phyloP scores from a whole-genome alignment of 2,797 vertebrate genomes.

The Psittacula echo region DNA sequence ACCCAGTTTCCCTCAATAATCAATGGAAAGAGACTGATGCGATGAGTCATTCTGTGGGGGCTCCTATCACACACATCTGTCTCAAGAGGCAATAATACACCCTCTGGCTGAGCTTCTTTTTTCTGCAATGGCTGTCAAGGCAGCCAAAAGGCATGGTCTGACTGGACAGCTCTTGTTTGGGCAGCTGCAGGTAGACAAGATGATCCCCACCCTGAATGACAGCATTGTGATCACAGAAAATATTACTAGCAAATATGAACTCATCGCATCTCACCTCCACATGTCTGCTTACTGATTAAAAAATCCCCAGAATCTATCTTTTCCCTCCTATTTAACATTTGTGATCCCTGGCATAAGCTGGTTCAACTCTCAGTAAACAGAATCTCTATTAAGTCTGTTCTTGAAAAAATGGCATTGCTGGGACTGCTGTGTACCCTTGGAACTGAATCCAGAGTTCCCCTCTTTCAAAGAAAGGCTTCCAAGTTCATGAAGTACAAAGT shows the following conservation, averaged over 20 bases:
- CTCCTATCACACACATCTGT: not conserved
- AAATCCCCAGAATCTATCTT: not conserved
- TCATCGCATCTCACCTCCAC: not conserved
- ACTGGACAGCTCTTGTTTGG: constrained; percentile 12
- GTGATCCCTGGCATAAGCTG: not conserved
- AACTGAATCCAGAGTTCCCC: not conserved
- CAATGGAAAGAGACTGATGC: not conserved
- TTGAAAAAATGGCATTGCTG: not conserved
- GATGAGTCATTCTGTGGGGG: not conserved
- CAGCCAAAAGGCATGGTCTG: not conserved
- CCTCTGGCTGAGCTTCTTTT: not conserved
- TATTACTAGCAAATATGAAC: not conserved
- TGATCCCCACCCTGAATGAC: constrained; percentile 1
- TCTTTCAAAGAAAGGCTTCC: not conserved
- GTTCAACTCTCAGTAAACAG: not conserved
- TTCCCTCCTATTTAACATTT: not conserved
- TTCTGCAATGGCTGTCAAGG: not conserved
- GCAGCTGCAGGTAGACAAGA: constrained; percentile 2
- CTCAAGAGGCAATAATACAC: not conserved
- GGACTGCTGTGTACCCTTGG: not conserved
- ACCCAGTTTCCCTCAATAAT: not conserved
- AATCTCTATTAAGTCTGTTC: not conserved
- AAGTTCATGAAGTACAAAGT: not conserved
- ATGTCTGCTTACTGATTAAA: not conserved
- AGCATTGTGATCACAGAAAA: not conserved